phyloP scores from a whole-genome alignment of 2,888 invertebrate species.

The Xylota segnis region DNA sequence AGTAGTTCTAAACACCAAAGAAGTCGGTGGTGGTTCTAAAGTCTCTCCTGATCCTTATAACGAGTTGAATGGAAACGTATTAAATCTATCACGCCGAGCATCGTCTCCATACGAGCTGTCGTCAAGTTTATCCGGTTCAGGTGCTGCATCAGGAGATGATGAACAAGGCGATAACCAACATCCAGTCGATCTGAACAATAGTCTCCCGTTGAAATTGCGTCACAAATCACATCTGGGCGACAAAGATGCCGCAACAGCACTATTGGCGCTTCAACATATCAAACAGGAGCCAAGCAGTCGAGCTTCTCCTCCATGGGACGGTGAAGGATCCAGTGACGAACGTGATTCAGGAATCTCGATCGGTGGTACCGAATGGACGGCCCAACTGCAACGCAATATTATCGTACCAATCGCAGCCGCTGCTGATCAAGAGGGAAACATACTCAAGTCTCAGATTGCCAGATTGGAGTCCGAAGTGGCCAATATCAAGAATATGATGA shows the following conservation, averaged over 20 bases:
- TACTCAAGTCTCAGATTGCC: constrained; percentile 93
- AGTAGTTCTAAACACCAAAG: constrained; percentile 65
- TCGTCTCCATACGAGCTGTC: constrained; percentile 92
- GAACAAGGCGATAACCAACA: constrained; percentile 83
- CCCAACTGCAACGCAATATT: constrained; percentile 81
- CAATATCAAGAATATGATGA: constrained; percentile 93
- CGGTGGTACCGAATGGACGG: constrained; percentile 85
- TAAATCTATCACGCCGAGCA: constrained; percentile 89
- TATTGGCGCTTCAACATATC: constrained; percentile 93
- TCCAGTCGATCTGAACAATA: constrained; percentile 89
- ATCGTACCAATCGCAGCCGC: constrained; percentile 71
- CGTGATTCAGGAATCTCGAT: constrained; percentile 95
- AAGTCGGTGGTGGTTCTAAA: constrained; percentile 13
- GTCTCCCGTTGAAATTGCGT: constrained; percentile 94
- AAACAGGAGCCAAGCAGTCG: constrained; percentile 92
- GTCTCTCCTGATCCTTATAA: constrained; percentile 37
- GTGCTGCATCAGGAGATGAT: constrained; percentile 85
- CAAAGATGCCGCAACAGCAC: constrained; percentile 93
- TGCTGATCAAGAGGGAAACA: constrained; percentile 86
- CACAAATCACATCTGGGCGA: constrained; percentile 96
- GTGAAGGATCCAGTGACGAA: constrained; percentile 95
- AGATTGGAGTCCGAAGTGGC: constrained; percentile 96
- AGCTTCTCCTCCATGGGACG: constrained; percentile 92
- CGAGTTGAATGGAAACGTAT: constrained; percentile 85
- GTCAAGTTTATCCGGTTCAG: constrained; percentile 89